Evolutionary conservation across 2,113 vertebrate species (phyloP), one percentile per base, ranked within the genome.

Genomic region (Nibea albiflora): DNA sequence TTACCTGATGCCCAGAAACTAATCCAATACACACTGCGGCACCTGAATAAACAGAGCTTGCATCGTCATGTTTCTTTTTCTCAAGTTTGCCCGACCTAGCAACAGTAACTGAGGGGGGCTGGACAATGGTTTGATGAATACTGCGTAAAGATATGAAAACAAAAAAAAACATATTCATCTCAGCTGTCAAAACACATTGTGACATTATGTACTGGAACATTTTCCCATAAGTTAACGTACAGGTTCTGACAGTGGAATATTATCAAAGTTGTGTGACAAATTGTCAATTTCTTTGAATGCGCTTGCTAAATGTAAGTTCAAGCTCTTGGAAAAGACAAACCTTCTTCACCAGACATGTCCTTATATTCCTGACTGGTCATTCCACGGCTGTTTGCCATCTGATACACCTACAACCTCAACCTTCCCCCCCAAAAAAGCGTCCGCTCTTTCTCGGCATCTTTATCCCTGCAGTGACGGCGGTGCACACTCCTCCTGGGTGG

Each of bases 381-480:
- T 71, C 81, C 75, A 53, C 60, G 73, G 90, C 85, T 88, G 80
- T 85, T 68, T 80, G 88, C 86, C 81, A 91, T 88, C 64, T 8
- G 87, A 95, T 94, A 92, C 84, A 84, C 83, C 80, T 85, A 60
- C 71, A 42, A 80, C 72, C 65, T 8, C 17, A 84, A 78, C 73
- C 76, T 50, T 76, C 64, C 71, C 35, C 60, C 60, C 65, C 79
- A 78, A 86, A 87, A 73, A 57, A 35, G 57, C 26, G 44, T 42
- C 77, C 50, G 15, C 35, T 75, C 52, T 14, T 65, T 26, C 76
- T 63, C 65, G 77, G 57, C 71, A 54, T 88, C 78, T 91, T 89
- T 76, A 79, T 94, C 89, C 91, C 73, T 4, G 10, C 44, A 47
- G 79, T 87, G 90, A 64, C 56, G 22, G 12, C 44, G 44, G 82